Evolutionary conservation across 2,797 vertebrate genomes (phyloP), one percentile per base, ranked within the genome.

Genomic region (Acanthurus tractus): DNA sequence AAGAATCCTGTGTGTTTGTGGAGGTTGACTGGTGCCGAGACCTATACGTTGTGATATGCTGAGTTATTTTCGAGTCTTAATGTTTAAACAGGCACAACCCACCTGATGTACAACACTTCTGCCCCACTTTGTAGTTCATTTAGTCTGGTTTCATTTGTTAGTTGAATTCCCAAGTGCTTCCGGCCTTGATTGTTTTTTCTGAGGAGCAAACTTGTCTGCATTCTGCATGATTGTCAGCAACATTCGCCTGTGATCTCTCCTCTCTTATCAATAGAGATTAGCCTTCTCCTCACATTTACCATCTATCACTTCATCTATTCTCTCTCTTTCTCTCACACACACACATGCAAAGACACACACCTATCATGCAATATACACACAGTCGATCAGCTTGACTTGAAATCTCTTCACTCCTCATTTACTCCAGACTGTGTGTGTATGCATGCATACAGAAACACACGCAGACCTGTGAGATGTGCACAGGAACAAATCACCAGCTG

Each of bases 401-500:
- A 85, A 74, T 88, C 81, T 88, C 85, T 89, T 85, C 86, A 84
- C 86, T 89, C 81, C 64, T 71, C 76, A 81, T 87, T 87, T 87
- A 77, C 86, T 78, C 72, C 74, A 2, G 18, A 68, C 75, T 77
- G n/a, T 0, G 50, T 74, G 67, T 62, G 59, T 52, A 54, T 52
- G 66, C 82, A 76, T 76, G 69, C 66, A 84, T 66, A 62, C 69
- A 73, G 9, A 74, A 34, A 34, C 66, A 55, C 68, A 15, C 63
- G 44, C 81, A 85, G 53, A 78, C 76, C 76, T 70, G 64, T 22
- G 62, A 79, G 67, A 79, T 58, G 74, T 79, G 78, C 84, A 74
- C 71, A 10, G 81, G 76, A 88, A 83, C 88, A 92, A 91, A 90
- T 92, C 91, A 89, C 87, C 81, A 67, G 84, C 91, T 91, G 90